Evolutionary conservation across 2,888 invertebrate species (phyloP).

Genomic region (Achlya flavicornis): DNA sequence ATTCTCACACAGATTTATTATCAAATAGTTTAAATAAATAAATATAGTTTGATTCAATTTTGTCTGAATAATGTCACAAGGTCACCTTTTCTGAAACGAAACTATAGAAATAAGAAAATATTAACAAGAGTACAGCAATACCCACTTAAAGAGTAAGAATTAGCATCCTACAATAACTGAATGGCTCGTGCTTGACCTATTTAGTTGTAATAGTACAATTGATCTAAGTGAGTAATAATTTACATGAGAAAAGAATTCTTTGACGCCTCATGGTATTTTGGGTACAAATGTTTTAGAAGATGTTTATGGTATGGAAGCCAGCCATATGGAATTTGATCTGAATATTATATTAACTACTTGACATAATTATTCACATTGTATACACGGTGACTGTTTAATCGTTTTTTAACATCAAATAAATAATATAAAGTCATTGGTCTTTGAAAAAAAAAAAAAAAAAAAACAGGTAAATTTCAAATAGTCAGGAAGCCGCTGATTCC

Average conservation of each 20-base stretch:
- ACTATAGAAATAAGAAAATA: not conserved
- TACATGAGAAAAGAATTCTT: conserved; percentile 57
- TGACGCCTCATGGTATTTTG: conserved; percentile 29
- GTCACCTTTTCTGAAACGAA: too few species aligned
- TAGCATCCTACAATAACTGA: conserved; percentile 43
- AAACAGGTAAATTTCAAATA: too few species aligned
- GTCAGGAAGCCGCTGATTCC: too few species aligned
- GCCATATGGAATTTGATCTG: not conserved
- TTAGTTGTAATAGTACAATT: conserved; percentile 43
- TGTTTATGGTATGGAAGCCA: not conserved
- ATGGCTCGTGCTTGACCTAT: conserved; percentile 55
- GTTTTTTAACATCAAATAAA: too few species aligned
- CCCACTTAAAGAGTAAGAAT: conserved; percentile 25
- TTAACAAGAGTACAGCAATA: not conserved
- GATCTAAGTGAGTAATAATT: conserved; percentile 50
- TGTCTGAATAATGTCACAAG: too few species aligned
- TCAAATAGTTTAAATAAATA: too few species aligned
- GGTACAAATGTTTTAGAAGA: conserved; percentile 12
- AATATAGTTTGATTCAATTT: too few species aligned
- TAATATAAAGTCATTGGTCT: too few species aligned
- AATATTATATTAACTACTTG: not conserved
- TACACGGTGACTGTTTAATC: too few species aligned
- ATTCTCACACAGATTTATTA: too few species aligned
- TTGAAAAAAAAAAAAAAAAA: too few species aligned
- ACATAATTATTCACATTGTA: not conserved